phyloP scores from a whole-genome alignment of 64 coral and sea anemone species.

The Montipora efflorescens region DNA sequence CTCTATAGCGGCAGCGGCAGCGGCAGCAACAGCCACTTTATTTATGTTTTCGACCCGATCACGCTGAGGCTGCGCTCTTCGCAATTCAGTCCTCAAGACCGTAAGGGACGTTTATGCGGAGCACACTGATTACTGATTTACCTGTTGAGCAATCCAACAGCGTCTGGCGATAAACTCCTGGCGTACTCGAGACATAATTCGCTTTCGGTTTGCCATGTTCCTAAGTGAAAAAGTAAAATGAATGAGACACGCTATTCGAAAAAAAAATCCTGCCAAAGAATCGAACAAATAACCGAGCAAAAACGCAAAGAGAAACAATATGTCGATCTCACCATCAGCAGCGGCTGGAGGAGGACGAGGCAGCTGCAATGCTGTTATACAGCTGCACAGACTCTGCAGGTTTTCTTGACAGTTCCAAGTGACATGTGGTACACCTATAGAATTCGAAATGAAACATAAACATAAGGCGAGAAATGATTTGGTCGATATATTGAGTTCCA shows the following conservation, averaged over 20 bases:
- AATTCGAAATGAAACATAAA: neutral
- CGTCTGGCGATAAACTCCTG: slow-evolving; percentile 23
- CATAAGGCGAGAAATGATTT: too few relatives aligned
- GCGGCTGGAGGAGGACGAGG: slow-evolving; percentile 74
- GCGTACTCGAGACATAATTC: slow-evolving; percentile 74
- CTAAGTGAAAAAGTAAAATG: slow-evolving; percentile 2
- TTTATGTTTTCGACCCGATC: too few relatives aligned
- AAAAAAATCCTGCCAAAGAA: neutral
- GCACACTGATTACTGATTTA: neutral
- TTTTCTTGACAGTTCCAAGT: slow-evolving; percentile 67
- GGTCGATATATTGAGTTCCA: too few relatives aligned
- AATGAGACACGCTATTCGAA: neutral
- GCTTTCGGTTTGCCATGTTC: slow-evolving; percentile 78
- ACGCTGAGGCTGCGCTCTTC: too few relatives aligned
- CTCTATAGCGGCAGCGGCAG: too few relatives aligned
- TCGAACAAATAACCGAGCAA: too few relatives aligned
- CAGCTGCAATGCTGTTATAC: slow-evolving; percentile 64
- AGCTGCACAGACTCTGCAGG: slow-evolving; percentile 43
- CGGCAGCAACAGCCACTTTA: too few relatives aligned
- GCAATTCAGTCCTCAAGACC: too few relatives aligned
- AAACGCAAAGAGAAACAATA: neutral
- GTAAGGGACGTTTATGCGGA: too few relatives aligned
- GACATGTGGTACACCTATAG: slow-evolving; percentile 60
- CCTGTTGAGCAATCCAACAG: slow-evolving; percentile 60
- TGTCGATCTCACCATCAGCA: slow-evolving; percentile 68